A percentile compares a stretch with the other conserved stretches of the same genome.
Evolutionary conservation across 1,140 invertebrate species (phyloP).

Genomic region (Drosophila lacteicornis): DNA sequence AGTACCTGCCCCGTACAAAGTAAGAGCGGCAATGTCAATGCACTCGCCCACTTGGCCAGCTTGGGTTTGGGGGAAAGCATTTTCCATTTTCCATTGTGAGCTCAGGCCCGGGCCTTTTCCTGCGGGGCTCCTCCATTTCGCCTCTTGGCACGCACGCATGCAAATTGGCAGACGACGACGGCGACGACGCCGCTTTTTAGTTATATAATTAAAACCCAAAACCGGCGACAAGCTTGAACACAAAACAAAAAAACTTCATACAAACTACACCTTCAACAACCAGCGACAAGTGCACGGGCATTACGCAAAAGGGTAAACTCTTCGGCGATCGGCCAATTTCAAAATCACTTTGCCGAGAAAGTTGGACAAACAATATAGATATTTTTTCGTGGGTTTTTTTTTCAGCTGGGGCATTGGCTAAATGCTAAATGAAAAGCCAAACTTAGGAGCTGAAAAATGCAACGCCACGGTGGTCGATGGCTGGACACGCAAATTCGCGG

Average conservation of each 20-base stretch:
- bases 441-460: conserved; percentile 16
- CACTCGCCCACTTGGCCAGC: conserved; percentile 47
- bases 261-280: conserved; percentile 8
- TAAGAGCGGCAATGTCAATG: conserved; percentile 31
- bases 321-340: conserved; percentile 28
- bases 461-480: conserved; percentile 15
- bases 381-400: neutral
- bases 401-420: conserved; percentile 1
- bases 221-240: conserved; percentile 23
- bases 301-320: conserved; percentile 40
- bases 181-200: conserved; percentile 1
- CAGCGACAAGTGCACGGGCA: conserved; percentile 37
- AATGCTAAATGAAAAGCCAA: conserved; percentile 29
- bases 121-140: conserved; percentile 14
- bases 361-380: conserved; percentile 34
- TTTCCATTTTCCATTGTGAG: conserved; percentile 45
- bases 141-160: conserved; percentile 49
- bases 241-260: neutral
- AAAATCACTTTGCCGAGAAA: conserved; percentile 47
- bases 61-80: conserved; percentile 28
- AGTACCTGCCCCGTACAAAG: conserved; percentile 2
- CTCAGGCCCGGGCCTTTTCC: conserved; percentile 39
- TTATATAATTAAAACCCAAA: conserved; percentile 49
- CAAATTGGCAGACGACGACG: conserved; percentile 46
- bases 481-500: conserved; percentile 43